These are phyloP conservation scores for Ardeotis arabs DNA, from an alignment of 2,113 vertebrate genomes.

Conservation along the genomic window DNA sequence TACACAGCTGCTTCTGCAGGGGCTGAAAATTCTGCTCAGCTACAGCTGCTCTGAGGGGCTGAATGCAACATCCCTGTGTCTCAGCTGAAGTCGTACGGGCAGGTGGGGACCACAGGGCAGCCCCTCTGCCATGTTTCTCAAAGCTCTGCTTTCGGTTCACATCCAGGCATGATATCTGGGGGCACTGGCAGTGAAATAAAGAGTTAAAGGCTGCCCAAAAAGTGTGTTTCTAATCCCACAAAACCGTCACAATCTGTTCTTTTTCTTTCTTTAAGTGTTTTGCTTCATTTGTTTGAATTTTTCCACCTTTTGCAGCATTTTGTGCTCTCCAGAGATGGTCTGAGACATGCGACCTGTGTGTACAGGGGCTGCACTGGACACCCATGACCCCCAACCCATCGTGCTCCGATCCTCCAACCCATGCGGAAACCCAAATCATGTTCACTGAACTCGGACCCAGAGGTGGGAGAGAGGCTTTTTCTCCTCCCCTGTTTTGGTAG, in stretches of 20 bases:
- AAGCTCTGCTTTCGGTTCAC: rapidly evolving
- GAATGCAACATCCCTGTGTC: neutral
- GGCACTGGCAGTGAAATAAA: neutral
- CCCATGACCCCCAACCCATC: too few relatives aligned
- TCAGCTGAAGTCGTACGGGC: neutral
- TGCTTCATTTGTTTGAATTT: neutral
- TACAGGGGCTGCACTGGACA: too few relatives aligned
- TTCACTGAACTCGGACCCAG: neutral
- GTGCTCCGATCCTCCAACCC: rapidly evolving
- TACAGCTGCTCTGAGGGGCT: neutral
- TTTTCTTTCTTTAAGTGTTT: neutral
- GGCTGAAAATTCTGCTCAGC: neutral
- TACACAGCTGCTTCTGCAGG: neutral
- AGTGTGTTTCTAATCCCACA: too few relatives aligned
- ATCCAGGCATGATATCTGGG: neutral
- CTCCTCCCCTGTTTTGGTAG: neutral
- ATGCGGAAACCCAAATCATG: rapidly evolving
- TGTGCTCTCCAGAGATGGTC: neutral
- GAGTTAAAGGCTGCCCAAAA: neutral
- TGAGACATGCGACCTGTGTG: neutral
- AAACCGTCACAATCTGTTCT: too few relatives aligned
- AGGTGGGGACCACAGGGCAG: neutral
- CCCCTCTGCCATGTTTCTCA: rapidly evolving
- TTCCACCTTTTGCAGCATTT: neutral
- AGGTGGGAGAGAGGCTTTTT: neutral